These are phyloP conservation scores for Coptodon rendalli DNA, from an alignment of 2,113 vertebrate genomes.

Conservation along the genomic window DNA sequence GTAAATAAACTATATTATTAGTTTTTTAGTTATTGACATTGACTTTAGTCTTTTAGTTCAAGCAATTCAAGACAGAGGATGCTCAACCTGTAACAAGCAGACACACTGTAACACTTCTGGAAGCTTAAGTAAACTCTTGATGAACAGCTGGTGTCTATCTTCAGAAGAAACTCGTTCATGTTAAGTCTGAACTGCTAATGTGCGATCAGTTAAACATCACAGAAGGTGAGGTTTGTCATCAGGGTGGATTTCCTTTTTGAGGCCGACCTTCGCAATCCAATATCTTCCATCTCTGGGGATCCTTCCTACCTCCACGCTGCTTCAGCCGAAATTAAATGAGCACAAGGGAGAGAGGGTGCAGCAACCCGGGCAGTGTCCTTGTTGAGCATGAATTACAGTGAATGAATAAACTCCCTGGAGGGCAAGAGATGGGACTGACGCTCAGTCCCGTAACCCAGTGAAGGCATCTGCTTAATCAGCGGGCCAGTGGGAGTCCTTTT, in stretches of 20 bases:
- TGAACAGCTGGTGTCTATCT: neutral
- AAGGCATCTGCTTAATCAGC: slow-evolving; percentile 63
- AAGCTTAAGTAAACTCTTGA: neutral
- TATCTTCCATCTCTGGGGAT: slow-evolving; percentile 39
- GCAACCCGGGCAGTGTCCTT: neutral
- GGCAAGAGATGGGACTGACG: slow-evolving; percentile 41
- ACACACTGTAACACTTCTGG: neutral
- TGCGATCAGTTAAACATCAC: neutral
- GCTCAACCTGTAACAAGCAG: neutral
- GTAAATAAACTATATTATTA: neutral
- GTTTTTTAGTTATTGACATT: neutral
- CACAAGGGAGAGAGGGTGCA: neutral
- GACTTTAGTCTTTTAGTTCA: neutral
- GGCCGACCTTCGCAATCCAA: neutral
- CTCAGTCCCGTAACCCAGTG: slow-evolving; percentile 9
- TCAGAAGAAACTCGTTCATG: neutral
- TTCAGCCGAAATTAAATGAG: slow-evolving; percentile 31
- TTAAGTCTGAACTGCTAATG: neutral
- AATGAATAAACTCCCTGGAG: slow-evolving; percentile 34
- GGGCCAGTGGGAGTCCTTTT: slow-evolving; percentile 57
- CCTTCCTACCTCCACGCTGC: slow-evolving; percentile 36
- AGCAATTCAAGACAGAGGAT: rapidly evolving
- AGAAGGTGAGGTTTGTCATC: neutral
- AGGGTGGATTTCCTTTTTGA: neutral
- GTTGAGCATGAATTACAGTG: slow-evolving; percentile 29